A percentile compares a stretch with the other conserved stretches of the same genome.
These are phyloP conservation scores for Electrona antarctica DNA, from an alignment of 2,113 vertebrate genomes.

Conservation along the genomic window DNA sequence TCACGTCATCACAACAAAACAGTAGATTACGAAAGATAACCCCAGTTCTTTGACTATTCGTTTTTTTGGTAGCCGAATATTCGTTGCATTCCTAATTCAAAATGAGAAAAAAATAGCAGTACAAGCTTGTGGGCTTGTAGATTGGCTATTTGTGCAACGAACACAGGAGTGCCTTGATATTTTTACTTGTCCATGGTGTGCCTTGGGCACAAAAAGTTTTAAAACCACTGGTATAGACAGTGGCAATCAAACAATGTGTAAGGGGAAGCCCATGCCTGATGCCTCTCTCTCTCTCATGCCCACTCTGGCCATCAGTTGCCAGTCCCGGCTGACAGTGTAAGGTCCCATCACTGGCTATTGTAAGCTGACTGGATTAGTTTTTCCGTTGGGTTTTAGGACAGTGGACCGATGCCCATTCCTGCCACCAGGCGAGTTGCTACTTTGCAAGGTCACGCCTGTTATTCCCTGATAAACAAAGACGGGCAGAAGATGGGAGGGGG, in stretches of 20 bases:
- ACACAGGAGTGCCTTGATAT: no score
- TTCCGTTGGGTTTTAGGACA: slow-evolving; percentile 39
- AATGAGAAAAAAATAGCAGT: no score
- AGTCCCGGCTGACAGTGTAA: slow-evolving; percentile 26
- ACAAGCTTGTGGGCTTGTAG: no score
- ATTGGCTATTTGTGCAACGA: no score
- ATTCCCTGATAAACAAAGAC: slow-evolving; percentile 73
- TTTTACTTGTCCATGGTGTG: no score
- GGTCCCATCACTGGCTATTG: slow-evolving; percentile 36
- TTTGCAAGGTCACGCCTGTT: slow-evolving; percentile 74
- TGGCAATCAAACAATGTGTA: slow-evolving; percentile 42
- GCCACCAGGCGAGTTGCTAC: slow-evolving; percentile 40
- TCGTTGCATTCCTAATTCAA: no score
- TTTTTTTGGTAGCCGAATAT: no score
- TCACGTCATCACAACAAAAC: no score
- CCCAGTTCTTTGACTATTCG: no score
- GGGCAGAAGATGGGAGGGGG: slow-evolving; percentile 27
- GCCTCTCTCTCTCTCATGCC: slow-evolving; percentile 2
- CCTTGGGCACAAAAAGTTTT: no score
- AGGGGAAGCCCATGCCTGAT: no score
- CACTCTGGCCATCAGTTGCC: slow-evolving; percentile 24
- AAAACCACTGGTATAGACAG: background rate
- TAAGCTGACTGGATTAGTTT: slow-evolving; percentile 34
- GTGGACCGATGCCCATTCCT: slow-evolving; percentile 49
- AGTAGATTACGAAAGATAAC: no score